phyloP scores from a whole-genome alignment of 2,113 vertebrate genomes.

The Pangasianodon hypophthalmus region DNA sequence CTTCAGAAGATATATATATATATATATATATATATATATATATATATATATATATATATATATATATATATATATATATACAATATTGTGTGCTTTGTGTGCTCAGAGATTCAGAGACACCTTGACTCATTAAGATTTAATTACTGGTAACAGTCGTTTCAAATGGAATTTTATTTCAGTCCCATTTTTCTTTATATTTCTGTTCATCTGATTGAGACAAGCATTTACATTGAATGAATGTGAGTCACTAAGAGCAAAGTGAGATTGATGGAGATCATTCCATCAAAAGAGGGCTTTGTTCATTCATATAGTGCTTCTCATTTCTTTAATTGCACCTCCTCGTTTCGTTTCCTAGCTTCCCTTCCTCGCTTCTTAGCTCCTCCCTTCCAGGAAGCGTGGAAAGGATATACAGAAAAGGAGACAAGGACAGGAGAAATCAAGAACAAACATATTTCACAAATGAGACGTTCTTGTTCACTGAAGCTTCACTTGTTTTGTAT shows the following conservation, averaged over 20 bases:
- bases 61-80: not conserved
- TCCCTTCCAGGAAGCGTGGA: not conserved
- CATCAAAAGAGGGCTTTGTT: slow-evolving; percentile 5
- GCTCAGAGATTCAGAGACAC: slow-evolving; percentile 15
- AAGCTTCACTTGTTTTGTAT: not conserved
- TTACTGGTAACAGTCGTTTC: slow-evolving; percentile 7
- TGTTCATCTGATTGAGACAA: slow-evolving; percentile 16
- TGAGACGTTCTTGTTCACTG: not conserved
- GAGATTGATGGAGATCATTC: slow-evolving; percentile 12
- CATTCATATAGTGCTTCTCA: not conserved
- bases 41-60: not conserved
- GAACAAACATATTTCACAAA: not conserved
- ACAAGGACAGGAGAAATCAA: not conserved
- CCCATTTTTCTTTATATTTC: not conserved
- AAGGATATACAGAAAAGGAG: not conserved
- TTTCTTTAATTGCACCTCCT: slow-evolving; percentile 17
- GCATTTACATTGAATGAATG: not conserved
- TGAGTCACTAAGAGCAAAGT: slow-evolving; percentile 18
- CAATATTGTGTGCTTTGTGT: not conserved
- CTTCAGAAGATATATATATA: not conserved
- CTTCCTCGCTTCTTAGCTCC: not conserved
- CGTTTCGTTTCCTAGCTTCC: not conserved
- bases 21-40: not conserved
- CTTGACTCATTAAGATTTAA: slow-evolving; percentile 8
- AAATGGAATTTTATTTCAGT: slow-evolving; percentile 13